phyloP scores from a whole-genome alignment of 2,797 vertebrate genomes.

The Trichosurus vulpecula region DNA sequence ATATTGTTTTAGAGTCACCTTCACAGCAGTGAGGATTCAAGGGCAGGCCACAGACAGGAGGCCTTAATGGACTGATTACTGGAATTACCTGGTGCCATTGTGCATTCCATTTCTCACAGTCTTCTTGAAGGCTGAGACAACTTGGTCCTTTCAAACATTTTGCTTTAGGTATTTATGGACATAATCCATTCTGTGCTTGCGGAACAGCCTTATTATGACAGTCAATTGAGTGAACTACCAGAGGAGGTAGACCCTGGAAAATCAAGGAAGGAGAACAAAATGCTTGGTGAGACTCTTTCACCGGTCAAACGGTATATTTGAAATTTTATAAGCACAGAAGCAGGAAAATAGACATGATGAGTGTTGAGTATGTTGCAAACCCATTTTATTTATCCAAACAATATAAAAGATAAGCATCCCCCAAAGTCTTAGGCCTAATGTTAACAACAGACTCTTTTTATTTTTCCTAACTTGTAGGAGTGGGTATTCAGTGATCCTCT shows the following conservation, averaged over 20 bases:
- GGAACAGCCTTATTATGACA: not conserved
- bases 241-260: not conserved
- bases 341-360: not conserved
- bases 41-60: not conserved
- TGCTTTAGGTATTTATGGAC: not conserved
- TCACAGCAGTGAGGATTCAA: not conserved
- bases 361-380: not conserved
- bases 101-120: not conserved
- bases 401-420: not conserved
- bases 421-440: not conserved
- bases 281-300: not conserved
- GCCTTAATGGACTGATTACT: not conserved
- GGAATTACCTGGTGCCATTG: not conserved
- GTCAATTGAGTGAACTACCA: not conserved
- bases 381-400: not conserved
- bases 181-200: not conserved
- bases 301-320: not conserved
- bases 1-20: not conserved
- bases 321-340: not conserved
- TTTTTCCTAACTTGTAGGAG: slow-evolving; percentile 85
- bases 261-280: not conserved
- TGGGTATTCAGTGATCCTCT: slow-evolving; percentile 95
- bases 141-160: not conserved
- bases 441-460: slow-evolving; percentile 11
- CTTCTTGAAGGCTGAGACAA: not conserved